Evolutionary conservation across 2,113 vertebrate species (phyloP).

Genomic region (Globicephala melas): DNA sequence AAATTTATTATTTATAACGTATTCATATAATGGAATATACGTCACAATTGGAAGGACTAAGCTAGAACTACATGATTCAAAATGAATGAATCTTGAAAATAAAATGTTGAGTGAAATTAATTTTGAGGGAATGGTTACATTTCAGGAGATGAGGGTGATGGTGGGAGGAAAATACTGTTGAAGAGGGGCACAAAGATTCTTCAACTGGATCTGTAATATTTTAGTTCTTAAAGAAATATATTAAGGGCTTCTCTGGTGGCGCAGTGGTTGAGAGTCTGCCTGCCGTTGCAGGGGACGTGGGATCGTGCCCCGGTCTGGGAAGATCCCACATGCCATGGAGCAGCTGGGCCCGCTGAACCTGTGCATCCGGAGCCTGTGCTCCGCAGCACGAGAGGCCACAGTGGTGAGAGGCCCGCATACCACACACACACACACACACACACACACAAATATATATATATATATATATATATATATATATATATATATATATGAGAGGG

Average conservation of each 20-base stretch:
- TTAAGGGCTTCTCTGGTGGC: too few species aligned
- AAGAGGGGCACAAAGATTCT: neutral
- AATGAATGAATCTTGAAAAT: neutral
- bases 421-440: too few species aligned
- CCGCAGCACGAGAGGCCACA: accelerated
- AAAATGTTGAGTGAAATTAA: neutral
- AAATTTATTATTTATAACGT: neutral
- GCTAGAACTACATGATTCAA: neutral
- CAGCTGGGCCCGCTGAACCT: too few species aligned
- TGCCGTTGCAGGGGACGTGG: too few species aligned
- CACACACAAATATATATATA: too few species aligned
- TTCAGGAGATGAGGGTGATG: neutral
- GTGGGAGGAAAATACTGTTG: neutral
- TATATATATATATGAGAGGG: too few species aligned
- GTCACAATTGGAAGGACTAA: neutral
- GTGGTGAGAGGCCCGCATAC: too few species aligned
- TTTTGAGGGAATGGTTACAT: neutral
- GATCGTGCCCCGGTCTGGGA: too few species aligned
- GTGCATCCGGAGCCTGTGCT: accelerated
- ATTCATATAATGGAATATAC: neutral
- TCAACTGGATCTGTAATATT: neutral
- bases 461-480: too few species aligned
- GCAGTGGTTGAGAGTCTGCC: too few species aligned
- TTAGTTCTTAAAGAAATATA: neutral
- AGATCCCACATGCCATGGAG: accelerated